Conservation (phyloP, 2,888 invertebrate genomes). For the Pachymerium ferrugineum region DNA sequence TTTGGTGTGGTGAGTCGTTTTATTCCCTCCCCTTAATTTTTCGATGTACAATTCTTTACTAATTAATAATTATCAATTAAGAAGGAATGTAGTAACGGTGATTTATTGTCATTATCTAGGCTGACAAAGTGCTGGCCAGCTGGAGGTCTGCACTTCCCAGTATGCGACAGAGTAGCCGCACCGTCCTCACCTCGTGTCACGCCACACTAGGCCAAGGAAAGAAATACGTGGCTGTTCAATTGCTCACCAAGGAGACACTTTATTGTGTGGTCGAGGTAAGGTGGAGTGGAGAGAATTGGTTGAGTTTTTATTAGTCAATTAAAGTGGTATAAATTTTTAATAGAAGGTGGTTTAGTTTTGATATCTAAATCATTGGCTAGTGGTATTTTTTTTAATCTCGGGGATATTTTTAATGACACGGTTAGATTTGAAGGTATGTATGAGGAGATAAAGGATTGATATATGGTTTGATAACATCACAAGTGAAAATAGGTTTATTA, state of each 20-base stretch:
- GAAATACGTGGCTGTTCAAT: constrained; percentile 47
- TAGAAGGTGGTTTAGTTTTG: neutral
- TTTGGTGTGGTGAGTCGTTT: no score
- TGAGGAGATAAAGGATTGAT: no score
- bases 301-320: no score
- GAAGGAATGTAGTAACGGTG: constrained; percentile 6
- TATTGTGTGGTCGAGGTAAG: constrained; percentile 49
- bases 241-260: constrained; percentile 47
- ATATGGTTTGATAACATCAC: no score
- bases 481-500: no score
- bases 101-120: constrained; percentile 1
- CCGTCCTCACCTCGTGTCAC: constrained; percentile 34
- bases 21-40: no score
- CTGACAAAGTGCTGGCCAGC: constrained; percentile 20
- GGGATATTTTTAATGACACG: neutral
- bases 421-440: no score
- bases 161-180: constrained; percentile 34
- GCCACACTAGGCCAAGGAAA: constrained; percentile 39
- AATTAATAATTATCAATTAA: neutral
- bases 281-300: neutral
- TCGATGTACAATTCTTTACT: no score
- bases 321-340: no score
- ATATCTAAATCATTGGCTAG: neutral
- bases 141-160: constrained; percentile 30
- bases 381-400: no score